These are phyloP conservation scores for Phthorimaea operculella DNA, from an alignment of 1,140 invertebrate genomes.

Conservation along the genomic window DNA sequence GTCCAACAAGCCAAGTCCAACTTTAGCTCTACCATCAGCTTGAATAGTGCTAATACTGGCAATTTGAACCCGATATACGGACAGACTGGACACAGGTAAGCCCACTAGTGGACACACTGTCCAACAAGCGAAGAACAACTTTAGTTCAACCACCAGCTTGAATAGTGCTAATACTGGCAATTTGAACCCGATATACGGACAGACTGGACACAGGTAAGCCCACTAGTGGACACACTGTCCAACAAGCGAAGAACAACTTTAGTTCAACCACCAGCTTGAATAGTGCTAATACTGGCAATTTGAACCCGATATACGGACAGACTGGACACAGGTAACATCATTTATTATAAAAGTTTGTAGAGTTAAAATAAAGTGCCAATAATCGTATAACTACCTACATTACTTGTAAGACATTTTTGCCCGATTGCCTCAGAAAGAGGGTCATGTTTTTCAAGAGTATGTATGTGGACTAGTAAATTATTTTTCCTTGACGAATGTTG, in stretches of 20 bases:
- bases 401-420: too few species aligned
- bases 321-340: conserved; percentile 49
- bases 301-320: conserved; percentile 65
- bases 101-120: too few species aligned
- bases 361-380: too few species aligned
- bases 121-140: conserved; percentile 63
- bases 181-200: conserved; percentile 64
- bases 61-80: conserved; percentile 65
- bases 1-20: conserved; percentile 67
- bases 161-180: conserved; percentile 55
- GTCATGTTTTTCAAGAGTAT: too few species aligned
- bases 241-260: conserved; percentile 61
- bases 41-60: conserved; percentile 39
- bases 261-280: conserved; percentile 40
- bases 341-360: too few species aligned
- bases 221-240: too few species aligned
- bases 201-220: conserved; percentile 59
- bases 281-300: conserved; percentile 41
- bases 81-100: conserved; percentile 49
- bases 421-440: too few species aligned
- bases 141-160: conserved; percentile 40
- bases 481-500: too few species aligned
- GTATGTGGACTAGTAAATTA: too few species aligned
- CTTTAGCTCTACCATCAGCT: conserved; percentile 41
- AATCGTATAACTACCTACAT: too few species aligned